Conservation (phyloP, 2,113 vertebrate genomes). For the Pomatorhinus ruficollis region DNA sequence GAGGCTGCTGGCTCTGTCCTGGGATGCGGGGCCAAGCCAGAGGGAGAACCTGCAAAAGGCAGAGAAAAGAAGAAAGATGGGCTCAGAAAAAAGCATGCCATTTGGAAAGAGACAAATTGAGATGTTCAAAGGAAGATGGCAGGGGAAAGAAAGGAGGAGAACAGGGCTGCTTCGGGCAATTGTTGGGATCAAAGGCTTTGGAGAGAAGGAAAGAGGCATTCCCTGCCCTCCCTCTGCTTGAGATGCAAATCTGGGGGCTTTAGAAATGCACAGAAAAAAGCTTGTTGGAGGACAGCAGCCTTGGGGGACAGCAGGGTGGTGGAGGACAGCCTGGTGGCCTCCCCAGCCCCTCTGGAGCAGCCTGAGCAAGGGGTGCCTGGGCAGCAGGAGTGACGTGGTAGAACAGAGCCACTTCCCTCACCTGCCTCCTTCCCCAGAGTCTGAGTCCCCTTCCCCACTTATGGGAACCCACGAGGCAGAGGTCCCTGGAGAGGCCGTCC, state of each 20-base stretch:
- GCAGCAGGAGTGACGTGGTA: not conserved
- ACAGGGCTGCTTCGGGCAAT: not conserved
- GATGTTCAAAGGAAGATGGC: slow-evolving; percentile 64
- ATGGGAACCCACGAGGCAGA: accelerated
- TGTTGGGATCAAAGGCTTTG: slow-evolving; percentile 40
- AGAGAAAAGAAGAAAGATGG: slow-evolving; percentile 44
- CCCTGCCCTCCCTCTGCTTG: slow-evolving; percentile 40
- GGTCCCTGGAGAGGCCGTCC: not conserved
- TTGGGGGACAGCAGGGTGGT: not conserved
- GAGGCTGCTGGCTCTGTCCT: slow-evolving; percentile 10
- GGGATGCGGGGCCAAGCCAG: not conserved
- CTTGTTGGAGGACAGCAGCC: not conserved
- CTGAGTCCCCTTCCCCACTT: not conserved
- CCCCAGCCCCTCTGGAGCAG: not conserved
- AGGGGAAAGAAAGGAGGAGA: slow-evolving; percentile 25
- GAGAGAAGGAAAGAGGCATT: slow-evolving; percentile 38
- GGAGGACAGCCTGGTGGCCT: not conserved
- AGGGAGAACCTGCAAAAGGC: slow-evolving; percentile 2
- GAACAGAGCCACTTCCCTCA: not conserved
- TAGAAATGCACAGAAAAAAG: slow-evolving; percentile 42
- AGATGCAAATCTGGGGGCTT: slow-evolving; percentile 55
- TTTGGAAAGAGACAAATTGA: slow-evolving; percentile 52
- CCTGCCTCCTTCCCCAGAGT: not conserved
- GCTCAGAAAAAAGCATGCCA: slow-evolving; percentile 2
- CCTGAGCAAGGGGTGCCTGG: not conserved